phyloP scores from a whole-genome alignment of 2,888 invertebrate species.

The Caenorhabditis drosophilae region DNA sequence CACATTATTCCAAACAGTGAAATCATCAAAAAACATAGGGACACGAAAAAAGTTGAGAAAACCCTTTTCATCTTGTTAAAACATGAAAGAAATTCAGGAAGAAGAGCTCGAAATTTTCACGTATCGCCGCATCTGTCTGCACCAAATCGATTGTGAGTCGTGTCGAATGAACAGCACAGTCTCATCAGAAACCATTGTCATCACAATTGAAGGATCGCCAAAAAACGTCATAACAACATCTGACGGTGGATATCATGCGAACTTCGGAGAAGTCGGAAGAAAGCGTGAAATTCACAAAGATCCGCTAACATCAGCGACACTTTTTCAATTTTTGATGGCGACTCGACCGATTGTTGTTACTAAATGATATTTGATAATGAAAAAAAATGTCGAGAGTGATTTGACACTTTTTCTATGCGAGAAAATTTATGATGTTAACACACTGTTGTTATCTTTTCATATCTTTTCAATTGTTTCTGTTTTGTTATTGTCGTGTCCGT shows the following conservation, averaged over 20 bases:
- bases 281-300: conserved; percentile 19
- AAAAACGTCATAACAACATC: conserved; percentile 25
- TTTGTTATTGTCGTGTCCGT: too few relatives aligned
- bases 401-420: too few relatives aligned
- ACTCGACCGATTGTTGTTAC: conserved; percentile 45
- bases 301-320: conserved; percentile 16
- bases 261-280: conserved; percentile 21
- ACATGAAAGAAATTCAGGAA: conserved; percentile 15
- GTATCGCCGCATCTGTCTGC: conserved; percentile 41
- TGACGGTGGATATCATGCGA: conserved; percentile 17
- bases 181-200: conserved; percentile 31
- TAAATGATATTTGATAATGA: too few relatives aligned
- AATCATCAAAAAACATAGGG: conserved; percentile 41
- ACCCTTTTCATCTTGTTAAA: background rate
- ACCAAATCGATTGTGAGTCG: conserved; percentile 39
- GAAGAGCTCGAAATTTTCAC: conserved; percentile 43
- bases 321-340: conserved; percentile 45
- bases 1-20: conserved; percentile 44
- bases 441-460: too few relatives aligned
- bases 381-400: too few relatives aligned
- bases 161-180: conserved; percentile 47
- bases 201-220: conserved; percentile 31
- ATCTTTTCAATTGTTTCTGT: too few relatives aligned
- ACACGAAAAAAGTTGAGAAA: conserved; percentile 42
- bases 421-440: too few relatives aligned